Base-by-base conservation (phyloP, 1,140 invertebrate species). In the Drosophila equinoxialis region DNA sequence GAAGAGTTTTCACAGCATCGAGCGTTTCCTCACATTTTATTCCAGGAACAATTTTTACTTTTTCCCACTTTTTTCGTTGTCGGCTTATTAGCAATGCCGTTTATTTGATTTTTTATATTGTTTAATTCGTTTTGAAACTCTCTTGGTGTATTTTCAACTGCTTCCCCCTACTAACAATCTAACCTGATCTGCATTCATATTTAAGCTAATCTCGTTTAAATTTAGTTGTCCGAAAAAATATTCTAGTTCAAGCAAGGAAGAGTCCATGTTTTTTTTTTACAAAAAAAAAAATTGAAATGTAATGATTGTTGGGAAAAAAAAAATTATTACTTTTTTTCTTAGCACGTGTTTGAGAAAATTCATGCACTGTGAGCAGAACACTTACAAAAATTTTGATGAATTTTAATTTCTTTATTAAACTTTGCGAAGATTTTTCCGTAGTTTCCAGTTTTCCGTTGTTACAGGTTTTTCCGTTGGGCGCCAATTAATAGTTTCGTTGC, bases 21-120 rank as follows among this genome's bases (percentile, higher is more conserved):
- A 63, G 26, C 13, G 61, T 23, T 30, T 63, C 41, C 13, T 63
- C 61, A 30, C 61, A 63, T 14, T 14, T 11, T 30, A 62, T 17
- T 48, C 26, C 41, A 6, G 41, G 61, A 17, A 48, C 33, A 30
- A 55, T 55, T 55, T 54, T 65, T 3, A 42, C 35, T 14, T 45
- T 45, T 14, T 45, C 42, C 42, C 42, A 45, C n/a, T 45, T 45
- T 42, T n/a, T 42, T 41, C 13, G 42, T 14, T 45, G 42, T 14
- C 42, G 42, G 42, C 14, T 45, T n/a, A 45, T 45, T 45, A 45
- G 10, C 1, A 6, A 45, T 45, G n/a, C 42, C 42, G 13, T 42
- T 42, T 30, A 45, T 45, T 45, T 14, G 42, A 14, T 45, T 45
- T 45, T 45, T 45, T 7, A 45, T 14, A 45, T 45, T 45, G n/a